Evolutionary conservation across 2,888 invertebrate species (phyloP).

Genomic region (Mantis religiosa): DNA sequence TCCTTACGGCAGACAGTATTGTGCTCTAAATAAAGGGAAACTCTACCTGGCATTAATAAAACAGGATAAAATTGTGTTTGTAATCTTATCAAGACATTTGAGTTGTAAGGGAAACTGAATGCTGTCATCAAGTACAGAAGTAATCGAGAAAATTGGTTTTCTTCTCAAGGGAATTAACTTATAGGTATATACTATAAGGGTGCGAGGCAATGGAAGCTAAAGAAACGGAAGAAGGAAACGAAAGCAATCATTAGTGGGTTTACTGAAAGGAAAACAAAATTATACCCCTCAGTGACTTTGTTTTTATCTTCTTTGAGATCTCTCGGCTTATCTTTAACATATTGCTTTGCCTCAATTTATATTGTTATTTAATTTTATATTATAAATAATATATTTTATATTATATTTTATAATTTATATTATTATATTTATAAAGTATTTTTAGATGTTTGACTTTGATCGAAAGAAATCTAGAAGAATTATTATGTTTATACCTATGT

Average conservation of each 20-base stretch:
- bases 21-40: neutral
- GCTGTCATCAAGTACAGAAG: neutral
- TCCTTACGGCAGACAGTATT: neutral
- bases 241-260: neutral
- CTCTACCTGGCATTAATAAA: neutral
- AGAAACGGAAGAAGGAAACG: neutral
- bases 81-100: neutral
- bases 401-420: too few species aligned
- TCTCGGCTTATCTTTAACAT: neutral
- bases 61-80: neutral
- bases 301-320: neutral
- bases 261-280: neutral
- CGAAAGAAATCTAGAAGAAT: too few species aligned
- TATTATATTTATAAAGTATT: too few species aligned
- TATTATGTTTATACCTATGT: too few species aligned
- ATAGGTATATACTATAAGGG: neutral
- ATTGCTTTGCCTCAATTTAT: neutral
- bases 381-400: too few species aligned
- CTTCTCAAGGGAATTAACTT: neutral
- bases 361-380: too few species aligned
- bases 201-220: neutral
- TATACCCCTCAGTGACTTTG: neutral
- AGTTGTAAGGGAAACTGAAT: neutral
- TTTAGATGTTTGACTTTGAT: too few species aligned
- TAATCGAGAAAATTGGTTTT: constrained; percentile 14